Evolutionary conservation across 2,888 invertebrate genomes (phyloP), one percentile per base, ranked within the genome.

Genomic region (Cheiracanthium punctorium): DNA sequence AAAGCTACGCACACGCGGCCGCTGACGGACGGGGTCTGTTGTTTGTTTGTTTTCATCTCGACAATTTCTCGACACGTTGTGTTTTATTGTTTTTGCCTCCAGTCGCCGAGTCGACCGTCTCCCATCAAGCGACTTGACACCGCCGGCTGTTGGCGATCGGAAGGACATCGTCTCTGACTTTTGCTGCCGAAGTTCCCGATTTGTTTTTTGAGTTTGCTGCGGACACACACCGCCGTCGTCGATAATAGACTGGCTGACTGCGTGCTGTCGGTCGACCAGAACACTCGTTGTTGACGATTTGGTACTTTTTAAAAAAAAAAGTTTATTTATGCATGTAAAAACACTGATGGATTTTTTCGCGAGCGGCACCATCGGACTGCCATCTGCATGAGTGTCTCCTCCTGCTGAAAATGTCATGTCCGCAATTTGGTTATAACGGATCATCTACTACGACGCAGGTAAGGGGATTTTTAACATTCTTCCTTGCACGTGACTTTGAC

Each of bases 391-490:
- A 87, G 80, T 77, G 87, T 81, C 58, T 41, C 48, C 32, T 76
- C 72, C 70, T 32, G 32, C 71, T 52, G 74, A 88, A 84, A 52
- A 88, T 88, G 88, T 88, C 88, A 88, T 88, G 88, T 88, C 82
- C 88, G 30, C 88, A 88, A 84, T 88, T 88, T 80, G 84, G 88
- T 69, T 88, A 84, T 88, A 88, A 84, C 84, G 84, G 88, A 75
- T 72, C 84, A 43, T 72, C 88, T 41, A 33, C 84, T 20, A 88
- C 80, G 24, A 88, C 88, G 24, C 88, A 88, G 88, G 88, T 88
- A 80, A 82, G 88, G 17, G 10, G 10, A 7, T 37, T 37, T 37
- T 37, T 37, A 4, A 7, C 10, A 37, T 37, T 37, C n/a, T n/a
- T n/a, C n/a, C n/a, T n/a, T n/a, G n/a, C n/a, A n/a, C n/a, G n/a